Evolutionary conservation across 2,888 invertebrate species (phyloP), one percentile per base, ranked within the genome.

Genomic region (Oxycera nigricornis): DNA sequence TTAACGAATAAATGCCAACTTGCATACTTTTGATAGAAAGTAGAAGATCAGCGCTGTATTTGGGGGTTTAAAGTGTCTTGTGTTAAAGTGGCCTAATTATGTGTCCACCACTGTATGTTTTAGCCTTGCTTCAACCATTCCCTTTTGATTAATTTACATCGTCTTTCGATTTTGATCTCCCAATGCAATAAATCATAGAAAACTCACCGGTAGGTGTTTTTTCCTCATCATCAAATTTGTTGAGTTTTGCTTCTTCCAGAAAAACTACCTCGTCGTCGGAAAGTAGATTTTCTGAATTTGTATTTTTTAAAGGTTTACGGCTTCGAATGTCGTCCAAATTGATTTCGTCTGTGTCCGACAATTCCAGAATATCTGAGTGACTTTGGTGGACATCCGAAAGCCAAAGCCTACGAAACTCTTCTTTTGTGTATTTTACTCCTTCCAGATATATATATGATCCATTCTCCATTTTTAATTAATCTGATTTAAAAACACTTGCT

Each of bases 301-400:
- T 26, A 9, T 14, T 59, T 59, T 24, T 55, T 50, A 2, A 4
- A 55, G 52, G 3, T 3, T 20, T 2, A 3, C 22, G 22, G 7
- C 24, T 55, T n/a, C 22, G 24, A 2, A 22, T 24, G 3, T 6
- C 22, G 22, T 20, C 24, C 20, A 3, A 6, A 55, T 55, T 24
- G 24, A 55, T 17, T 7, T 59, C 39, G 9, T 65, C 41, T 7
- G 39, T 41, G 11, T 65, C 65, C 4, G 65, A 65, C 41, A 65
- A 41, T 65, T 65, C 65, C 17, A 65, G 6, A 41, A 65, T 20
- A 14, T 65, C 65, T 17, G 20, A 14, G 22, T 41, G 14, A 14
- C 30, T 59, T n/a, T 30, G 9, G 4, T 9, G 28, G 2, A 11
- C 6, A 24, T 65, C 65, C 2, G 39, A 41, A 11, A 17, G 11